Evolutionary conservation across 1,140 invertebrate genomes (phyloP).

Genomic region (Drosophila miranda): DNA sequence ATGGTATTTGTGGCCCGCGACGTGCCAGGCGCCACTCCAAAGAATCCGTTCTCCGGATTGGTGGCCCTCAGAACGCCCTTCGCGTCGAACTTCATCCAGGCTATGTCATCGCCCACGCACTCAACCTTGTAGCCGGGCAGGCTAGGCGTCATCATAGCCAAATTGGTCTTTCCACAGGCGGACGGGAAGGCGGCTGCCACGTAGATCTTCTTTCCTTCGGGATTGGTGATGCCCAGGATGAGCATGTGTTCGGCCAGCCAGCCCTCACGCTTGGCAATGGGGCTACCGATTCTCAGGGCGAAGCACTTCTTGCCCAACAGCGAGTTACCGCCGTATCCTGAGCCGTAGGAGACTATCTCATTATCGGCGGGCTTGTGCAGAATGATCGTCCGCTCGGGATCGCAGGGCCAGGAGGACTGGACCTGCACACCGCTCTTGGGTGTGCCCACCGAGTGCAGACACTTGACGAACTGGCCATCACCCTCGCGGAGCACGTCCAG

Average conservation of each 20-base stretch:
- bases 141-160: conserved; percentile 96
- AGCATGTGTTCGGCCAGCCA: conserved; percentile 99
- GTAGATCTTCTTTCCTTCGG: conserved; percentile 91
- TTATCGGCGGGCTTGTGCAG: conserved; percentile 88
- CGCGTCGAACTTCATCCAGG: conserved; percentile 96
- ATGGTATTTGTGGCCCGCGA: conserved; percentile 94
- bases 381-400: conserved; percentile 93
- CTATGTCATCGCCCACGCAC: conserved; percentile 93
- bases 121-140: conserved; percentile 94
- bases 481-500: conserved; percentile 85
- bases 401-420: conserved; percentile 94
- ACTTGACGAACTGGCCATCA: conserved; percentile 89
- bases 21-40: conserved; percentile 97
- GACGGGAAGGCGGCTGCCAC: conserved; percentile 97
- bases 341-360: conserved; percentile 95
- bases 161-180: conserved; percentile 97
- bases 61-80: conserved; percentile 93
- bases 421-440: conserved; percentile 84
- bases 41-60: conserved; percentile 98
- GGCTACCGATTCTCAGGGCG: conserved; percentile 95
- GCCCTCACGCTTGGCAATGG: conserved; percentile 93
- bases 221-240: conserved; percentile 94
- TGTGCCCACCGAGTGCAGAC: conserved; percentile 96
- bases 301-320: conserved; percentile 98
- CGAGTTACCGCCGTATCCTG: conserved; percentile 97